Percentiles rank a stretch among this genome's conserved stretches.
phyloP scores from a whole-genome alignment of 2,113 vertebrate genomes.

The Bubo bubo region DNA sequence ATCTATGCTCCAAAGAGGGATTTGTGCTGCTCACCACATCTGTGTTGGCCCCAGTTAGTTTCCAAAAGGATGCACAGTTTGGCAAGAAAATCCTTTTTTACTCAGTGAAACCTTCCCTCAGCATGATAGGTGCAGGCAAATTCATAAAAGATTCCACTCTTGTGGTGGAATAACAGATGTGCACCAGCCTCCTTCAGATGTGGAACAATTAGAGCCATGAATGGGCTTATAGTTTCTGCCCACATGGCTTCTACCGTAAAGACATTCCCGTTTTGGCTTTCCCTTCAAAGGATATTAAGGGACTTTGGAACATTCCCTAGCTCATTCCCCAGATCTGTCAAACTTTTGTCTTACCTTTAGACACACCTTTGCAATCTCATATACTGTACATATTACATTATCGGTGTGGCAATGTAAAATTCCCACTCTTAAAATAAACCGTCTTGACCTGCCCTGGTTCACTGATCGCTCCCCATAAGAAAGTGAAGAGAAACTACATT shows the following conservation, averaged over 20 bases:
- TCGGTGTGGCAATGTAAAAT: rapidly evolving
- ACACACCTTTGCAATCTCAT: neutral
- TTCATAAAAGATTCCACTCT: conserved; percentile 52
- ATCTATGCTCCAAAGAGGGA: conserved; percentile 23
- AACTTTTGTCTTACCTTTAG: neutral
- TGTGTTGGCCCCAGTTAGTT: conserved; percentile 53
- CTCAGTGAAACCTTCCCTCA: conserved; percentile 21
- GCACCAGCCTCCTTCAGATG: conserved; percentile 23
- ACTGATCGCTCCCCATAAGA: neutral
- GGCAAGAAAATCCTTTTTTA: conserved; percentile 21
- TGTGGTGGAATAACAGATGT: conserved; percentile 48
- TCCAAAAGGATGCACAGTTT: conserved; percentile 53
- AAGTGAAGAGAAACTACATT: neutral
- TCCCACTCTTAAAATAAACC: neutral
- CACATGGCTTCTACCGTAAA: neutral
- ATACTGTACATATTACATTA: neutral
- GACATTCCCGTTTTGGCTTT: neutral
- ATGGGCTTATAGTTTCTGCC: conserved; percentile 3
- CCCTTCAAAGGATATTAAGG: neutral
- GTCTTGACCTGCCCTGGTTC: neutral
- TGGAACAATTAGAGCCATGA: conserved; percentile 33
- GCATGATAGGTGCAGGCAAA: conserved; percentile 30
- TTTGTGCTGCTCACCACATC: conserved; percentile 46
- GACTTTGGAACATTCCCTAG: neutral
- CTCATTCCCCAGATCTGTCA: neutral